Evolutionary conservation across 2,113 vertebrate genomes (phyloP), one percentile per base, ranked within the genome.

Genomic region (Barbus barbus): DNA sequence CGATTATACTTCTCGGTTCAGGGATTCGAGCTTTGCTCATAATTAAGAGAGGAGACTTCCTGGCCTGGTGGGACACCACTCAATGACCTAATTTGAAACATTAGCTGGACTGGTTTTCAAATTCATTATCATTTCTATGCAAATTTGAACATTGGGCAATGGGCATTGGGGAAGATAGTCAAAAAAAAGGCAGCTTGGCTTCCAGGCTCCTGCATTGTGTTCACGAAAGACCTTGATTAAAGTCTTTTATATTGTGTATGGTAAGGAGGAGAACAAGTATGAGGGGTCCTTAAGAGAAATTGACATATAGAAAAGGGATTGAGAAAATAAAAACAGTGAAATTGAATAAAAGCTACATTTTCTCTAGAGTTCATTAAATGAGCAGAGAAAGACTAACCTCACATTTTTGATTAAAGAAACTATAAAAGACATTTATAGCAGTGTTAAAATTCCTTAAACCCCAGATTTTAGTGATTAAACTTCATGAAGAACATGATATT

Each of bases 1-100:
- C 91, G 86, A 90, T 91, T 86, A n/a, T n/a, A 83, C 85, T 90
- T 82, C 86, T 88, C 73, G 78, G 86, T 87, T 84, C 26, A 78
- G 86, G 89, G 91, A 91, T 87, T 90, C 88, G 48, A 92, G 91
- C 88, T 90, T 90, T 84, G 86, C 86, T 83, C 86, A 83, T 65
- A 60, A n/a, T 76, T 67, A 84, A 85, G 75, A 75, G 78, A 85
- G 83, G 65, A 88, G 58, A 78, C 80, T 86, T 38, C 53, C 69
- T 77, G 88, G 88, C 67, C 90, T 87, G 83, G 85, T 85, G 90
- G 85, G 78, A 88, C 71, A 81, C 81, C 38, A 69, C 81, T 84
- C 83, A 72, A 74, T 81, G 53, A 38, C 82, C 78, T 87, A 87
- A 90, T 86, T 87, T 88, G 73, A 84, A 89, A 87, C 58, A 85